Conservation (phyloP, 2,113 vertebrate species). For the Oryzias celebensis region DNA sequence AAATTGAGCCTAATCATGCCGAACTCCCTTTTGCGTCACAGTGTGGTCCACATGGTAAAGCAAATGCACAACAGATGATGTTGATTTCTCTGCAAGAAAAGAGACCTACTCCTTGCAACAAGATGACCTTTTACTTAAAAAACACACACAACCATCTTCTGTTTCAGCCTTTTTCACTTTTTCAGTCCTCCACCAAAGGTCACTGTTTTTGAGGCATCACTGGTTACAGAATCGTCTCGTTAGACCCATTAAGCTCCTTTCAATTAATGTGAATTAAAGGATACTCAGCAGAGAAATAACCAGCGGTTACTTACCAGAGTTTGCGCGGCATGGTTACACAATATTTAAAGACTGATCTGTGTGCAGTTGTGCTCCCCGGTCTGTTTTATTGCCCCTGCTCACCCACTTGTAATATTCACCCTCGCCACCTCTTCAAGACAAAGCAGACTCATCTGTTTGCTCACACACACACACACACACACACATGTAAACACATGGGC, state of each 20-base stretch:
- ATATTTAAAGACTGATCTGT: conserved; percentile 27
- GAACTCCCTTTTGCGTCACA: too few species aligned
- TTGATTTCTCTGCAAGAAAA: too few species aligned
- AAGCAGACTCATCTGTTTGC: conserved; percentile 61
- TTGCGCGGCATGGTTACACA: conserved; percentile 64
- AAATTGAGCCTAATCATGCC: too few species aligned
- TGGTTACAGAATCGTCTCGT: too few species aligned
- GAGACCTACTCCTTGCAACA: too few species aligned
- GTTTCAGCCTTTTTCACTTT: too few species aligned
- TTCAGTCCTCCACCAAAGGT: too few species aligned
- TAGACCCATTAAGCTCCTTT: not conserved
- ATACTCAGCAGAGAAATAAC: not conserved
- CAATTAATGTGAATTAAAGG: not conserved
- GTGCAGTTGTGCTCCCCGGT: conserved; percentile 23
- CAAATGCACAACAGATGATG: too few species aligned
- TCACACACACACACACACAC: not conserved
- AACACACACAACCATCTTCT: too few species aligned
- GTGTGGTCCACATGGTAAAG: too few species aligned
- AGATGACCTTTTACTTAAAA: too few species aligned
- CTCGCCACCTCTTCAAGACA: conserved; percentile 56
- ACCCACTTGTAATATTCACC: conserved; percentile 50
- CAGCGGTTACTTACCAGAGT: conserved; percentile 64
- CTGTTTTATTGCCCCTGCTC: conserved; percentile 37
- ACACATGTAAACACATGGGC: not conserved
- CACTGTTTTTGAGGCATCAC: too few species aligned